phyloP scores from a whole-genome alignment of 1,140 invertebrate species.

The Philopotamus ludificatus region DNA sequence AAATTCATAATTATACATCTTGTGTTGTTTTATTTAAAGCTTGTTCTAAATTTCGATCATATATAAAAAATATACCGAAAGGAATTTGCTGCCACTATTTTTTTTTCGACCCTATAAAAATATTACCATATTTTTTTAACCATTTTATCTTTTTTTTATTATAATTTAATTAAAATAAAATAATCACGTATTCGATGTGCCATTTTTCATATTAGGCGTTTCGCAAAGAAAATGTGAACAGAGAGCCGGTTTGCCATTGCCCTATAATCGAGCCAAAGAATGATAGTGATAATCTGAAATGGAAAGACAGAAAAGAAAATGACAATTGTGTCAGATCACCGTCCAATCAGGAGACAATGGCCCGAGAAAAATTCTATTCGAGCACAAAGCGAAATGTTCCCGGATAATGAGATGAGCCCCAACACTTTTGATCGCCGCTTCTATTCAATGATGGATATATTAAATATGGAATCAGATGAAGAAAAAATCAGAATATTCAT shows the following conservation, averaged over 20 bases:
- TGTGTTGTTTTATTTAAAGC: no score
- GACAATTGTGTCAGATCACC: conserved; percentile 28
- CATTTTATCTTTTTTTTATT: no score
- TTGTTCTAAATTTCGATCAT: no score
- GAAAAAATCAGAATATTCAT: background rate
- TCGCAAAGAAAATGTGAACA: background rate
- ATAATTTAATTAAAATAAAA: background rate
- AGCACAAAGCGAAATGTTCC: conserved; percentile 11
- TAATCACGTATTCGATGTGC: background rate
- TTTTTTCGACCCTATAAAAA: no score
- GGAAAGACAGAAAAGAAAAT: conserved; percentile 15
- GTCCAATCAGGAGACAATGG: conserved; percentile 31
- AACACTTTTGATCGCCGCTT: background rate
- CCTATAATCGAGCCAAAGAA: conserved; percentile 10
- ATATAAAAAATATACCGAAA: no score
- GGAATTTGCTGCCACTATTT: no score
- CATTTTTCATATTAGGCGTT: background rate
- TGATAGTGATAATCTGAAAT: conserved; percentile 28
- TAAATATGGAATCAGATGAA: no score
- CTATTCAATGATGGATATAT: no score
- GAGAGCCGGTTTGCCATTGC: background rate
- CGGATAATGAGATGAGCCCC: conserved; percentile 16
- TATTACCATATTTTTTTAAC: no score
- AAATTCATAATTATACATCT: no score
- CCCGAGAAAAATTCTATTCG: conserved; percentile 23